A percentile compares a stretch with the other conserved stretches of the same genome.
Conservation (phyloP, 2,113 vertebrate genomes). For the Felis chaus region DNA sequence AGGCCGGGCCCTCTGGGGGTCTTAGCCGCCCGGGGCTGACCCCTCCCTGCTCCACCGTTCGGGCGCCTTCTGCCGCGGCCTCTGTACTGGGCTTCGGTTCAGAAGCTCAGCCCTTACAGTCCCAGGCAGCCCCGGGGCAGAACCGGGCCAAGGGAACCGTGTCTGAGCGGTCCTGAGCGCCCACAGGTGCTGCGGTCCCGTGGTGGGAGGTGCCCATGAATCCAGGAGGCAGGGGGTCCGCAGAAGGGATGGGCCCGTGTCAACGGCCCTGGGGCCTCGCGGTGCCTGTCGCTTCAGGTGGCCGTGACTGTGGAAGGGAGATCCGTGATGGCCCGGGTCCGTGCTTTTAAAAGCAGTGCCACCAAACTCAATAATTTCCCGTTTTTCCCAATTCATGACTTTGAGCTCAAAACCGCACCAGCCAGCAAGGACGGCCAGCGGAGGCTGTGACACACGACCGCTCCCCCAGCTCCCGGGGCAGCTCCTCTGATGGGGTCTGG, state of each 20-base stretch:
- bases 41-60: background rate
- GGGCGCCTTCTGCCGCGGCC: rapidly evolving
- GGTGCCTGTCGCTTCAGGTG: rapidly evolving
- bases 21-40: background rate
- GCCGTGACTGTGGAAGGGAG: background rate
- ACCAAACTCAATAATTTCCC: background rate
- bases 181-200: background rate
- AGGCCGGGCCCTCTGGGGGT: background rate
- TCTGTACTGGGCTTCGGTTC: no score
- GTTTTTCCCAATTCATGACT: background rate
- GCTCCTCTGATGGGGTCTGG: background rate
- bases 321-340: rapidly evolving
- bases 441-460: no score
- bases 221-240: rapidly evolving
- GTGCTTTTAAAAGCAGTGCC: background rate
- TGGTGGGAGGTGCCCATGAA: background rate
- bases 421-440: no score
- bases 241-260: background rate
- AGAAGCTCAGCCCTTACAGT: background rate
- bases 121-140: background rate
- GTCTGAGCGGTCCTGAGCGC: background rate
- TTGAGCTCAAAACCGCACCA: no score
- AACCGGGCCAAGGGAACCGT: rapidly evolving
- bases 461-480: background rate
- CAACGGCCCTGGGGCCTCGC: background rate